Percentiles rank a stretch among this genome's conserved stretches.
phyloP scores from a whole-genome alignment of 2,113 vertebrate species.

The Ellobius talpinus region DNA sequence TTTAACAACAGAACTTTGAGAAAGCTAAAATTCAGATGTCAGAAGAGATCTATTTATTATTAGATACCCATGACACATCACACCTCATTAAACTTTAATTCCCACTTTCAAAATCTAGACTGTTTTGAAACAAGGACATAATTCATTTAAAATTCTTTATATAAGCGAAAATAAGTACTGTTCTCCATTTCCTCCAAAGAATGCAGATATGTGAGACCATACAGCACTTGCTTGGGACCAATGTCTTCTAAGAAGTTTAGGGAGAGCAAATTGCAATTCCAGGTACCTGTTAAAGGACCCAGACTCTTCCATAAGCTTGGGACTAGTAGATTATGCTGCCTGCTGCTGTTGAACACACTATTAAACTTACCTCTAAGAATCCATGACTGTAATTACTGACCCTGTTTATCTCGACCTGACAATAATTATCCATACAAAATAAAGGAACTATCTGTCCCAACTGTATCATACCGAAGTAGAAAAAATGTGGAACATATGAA shows the following conservation, averaged over 20 bases:
- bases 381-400: not conserved
- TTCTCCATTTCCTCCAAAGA: not conserved
- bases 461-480: not conserved
- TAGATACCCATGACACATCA: not conserved
- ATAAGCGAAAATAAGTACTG: conserved; percentile 35
- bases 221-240: not conserved
- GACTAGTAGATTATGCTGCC: not conserved
- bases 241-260: not conserved
- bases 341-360: not conserved
- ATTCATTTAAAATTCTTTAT: conserved; percentile 36
- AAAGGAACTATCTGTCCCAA: conserved; percentile 2
- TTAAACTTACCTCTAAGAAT: conserved; percentile 1
- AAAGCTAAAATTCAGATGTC: conserved; percentile 35
- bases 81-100: conserved; percentile 55
- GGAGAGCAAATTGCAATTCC: not conserved
- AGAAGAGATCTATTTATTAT: conserved; percentile 23
- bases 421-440: not conserved
- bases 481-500: not conserved
- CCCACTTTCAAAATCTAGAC: conserved; percentile 56
- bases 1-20: conserved; percentile 34
- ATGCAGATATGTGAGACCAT: not conserved
- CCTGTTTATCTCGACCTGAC: not conserved
- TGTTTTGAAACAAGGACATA: conserved; percentile 39
- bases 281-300: not conserved
- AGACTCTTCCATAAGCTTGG: not conserved